These are phyloP conservation scores for Drosophila aldrichi DNA, from an alignment of 2,888 invertebrate species.

Conservation along the genomic window DNA sequence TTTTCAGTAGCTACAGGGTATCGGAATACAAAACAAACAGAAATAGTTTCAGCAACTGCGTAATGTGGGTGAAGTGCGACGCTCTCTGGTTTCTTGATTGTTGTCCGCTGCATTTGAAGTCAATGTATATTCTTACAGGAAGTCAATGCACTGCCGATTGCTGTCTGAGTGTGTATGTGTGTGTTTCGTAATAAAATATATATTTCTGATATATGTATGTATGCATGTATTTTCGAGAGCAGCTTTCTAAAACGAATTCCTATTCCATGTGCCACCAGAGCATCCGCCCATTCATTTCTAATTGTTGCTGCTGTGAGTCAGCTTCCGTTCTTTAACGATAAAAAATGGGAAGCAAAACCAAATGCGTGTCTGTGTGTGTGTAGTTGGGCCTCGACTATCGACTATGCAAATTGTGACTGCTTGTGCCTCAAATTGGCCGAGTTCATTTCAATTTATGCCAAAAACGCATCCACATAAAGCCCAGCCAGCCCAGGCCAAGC, in stretches of 20 bases:
- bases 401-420: slow-evolving; percentile 46
- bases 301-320: slow-evolving; percentile 18
- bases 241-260: slow-evolving; percentile 25
- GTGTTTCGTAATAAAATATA: slow-evolving; percentile 70
- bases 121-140: slow-evolving; percentile 53
- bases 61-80: slow-evolving; percentile 67
- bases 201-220: slow-evolving; percentile 24
- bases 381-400: slow-evolving; percentile 17
- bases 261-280: slow-evolving; percentile 1
- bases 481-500: neutral
- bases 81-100: slow-evolving; percentile 37
- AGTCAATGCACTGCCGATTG: slow-evolving; percentile 59
- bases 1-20: neutral
- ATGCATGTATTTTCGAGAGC: slow-evolving; percentile 36
- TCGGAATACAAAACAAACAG: neutral
- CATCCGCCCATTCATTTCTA: slow-evolving; percentile 24
- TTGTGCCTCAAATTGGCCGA: slow-evolving; percentile 49
- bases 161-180: slow-evolving; percentile 29
- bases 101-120: slow-evolving; percentile 17
- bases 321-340: slow-evolving; percentile 51
- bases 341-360: neutral
- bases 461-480: slow-evolving; percentile 33
- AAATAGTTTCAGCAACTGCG: slow-evolving; percentile 26
- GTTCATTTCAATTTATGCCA: slow-evolving; percentile 78
- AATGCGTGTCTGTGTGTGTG: neutral